Conservation (phyloP, 2,113 vertebrate genomes). For the Alaudala cheleensis region DNA sequence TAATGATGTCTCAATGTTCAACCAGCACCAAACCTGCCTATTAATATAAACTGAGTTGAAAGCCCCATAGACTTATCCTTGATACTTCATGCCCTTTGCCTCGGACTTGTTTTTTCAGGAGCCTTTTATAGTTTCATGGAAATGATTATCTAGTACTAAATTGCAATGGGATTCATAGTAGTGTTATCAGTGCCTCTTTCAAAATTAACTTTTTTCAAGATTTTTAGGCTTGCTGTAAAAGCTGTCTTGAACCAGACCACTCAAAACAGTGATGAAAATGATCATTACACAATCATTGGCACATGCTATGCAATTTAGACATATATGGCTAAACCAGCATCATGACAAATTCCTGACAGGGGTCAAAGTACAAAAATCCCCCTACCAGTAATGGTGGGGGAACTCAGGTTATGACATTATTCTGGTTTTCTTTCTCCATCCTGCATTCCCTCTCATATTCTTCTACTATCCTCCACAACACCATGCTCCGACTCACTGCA, state of each 20-base stretch:
- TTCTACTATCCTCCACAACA: not conserved
- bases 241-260: not conserved
- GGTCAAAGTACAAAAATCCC: not conserved
- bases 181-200: not conserved
- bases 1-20: not conserved
- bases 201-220: not conserved
- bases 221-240: not conserved
- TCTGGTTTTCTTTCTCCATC: not conserved
- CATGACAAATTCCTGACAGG: not conserved
- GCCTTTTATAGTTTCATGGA: not conserved
- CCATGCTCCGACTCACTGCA: rapidly evolving
- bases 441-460: not conserved
- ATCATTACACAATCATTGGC: not conserved
- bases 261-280: not conserved
- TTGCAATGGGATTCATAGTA: not conserved
- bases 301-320: not conserved
- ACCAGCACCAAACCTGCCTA: not conserved
- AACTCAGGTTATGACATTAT: not conserved
- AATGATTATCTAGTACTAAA: not conserved
- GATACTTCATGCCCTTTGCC: rapidly evolving
- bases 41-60: not conserved
- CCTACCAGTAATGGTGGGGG: not conserved
- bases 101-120: not conserved
- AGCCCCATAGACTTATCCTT: not conserved
- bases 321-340: not conserved